Evolutionary conservation across 2,888 invertebrate genomes (phyloP).

Genomic region (Tetranychus truncatus): DNA sequence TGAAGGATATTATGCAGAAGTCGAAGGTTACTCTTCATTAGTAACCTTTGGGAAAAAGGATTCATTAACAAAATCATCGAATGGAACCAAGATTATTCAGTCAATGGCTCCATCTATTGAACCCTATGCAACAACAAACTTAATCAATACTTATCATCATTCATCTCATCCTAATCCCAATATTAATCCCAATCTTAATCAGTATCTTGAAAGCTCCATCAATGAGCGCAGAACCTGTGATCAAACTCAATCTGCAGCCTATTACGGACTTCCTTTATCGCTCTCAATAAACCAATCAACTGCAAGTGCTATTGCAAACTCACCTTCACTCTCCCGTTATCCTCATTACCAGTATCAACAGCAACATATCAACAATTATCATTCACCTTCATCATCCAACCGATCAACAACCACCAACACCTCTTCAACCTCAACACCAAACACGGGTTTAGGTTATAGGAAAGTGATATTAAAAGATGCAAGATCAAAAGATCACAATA

Average conservation of each 20-base stretch:
- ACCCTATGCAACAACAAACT: slow-evolving; percentile 69
- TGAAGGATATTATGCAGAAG: slow-evolving; percentile 46
- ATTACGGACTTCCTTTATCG: not conserved
- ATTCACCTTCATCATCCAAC: not conserved
- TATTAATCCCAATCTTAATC: not conserved
- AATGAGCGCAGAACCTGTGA: not conserved
- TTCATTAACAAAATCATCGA: slow-evolving; percentile 18
- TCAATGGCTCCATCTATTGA: slow-evolving; percentile 40
- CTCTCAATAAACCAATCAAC: not conserved
- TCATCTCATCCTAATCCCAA: not conserved
- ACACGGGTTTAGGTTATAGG: not conserved
- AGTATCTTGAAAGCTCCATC: not conserved
- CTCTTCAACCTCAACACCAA: not conserved
- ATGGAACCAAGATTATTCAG: not conserved
- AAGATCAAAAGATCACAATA: not conserved
- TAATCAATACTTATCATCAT: slow-evolving; percentile 37
- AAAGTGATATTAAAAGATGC: not conserved
- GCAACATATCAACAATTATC: not conserved
- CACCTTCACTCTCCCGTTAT: not conserved
- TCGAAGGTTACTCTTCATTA: slow-evolving; percentile 40
- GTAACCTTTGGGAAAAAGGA: slow-evolving; percentile 53
- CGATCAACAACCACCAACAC: not conserved
- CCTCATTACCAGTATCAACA: not conserved
- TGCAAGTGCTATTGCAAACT: not conserved
- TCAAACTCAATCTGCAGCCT: not conserved